Evolutionary conservation across 2,797 vertebrate species (phyloP), one percentile per base, ranked within the genome.

Genomic region (Tenualosa ilisha): DNA sequence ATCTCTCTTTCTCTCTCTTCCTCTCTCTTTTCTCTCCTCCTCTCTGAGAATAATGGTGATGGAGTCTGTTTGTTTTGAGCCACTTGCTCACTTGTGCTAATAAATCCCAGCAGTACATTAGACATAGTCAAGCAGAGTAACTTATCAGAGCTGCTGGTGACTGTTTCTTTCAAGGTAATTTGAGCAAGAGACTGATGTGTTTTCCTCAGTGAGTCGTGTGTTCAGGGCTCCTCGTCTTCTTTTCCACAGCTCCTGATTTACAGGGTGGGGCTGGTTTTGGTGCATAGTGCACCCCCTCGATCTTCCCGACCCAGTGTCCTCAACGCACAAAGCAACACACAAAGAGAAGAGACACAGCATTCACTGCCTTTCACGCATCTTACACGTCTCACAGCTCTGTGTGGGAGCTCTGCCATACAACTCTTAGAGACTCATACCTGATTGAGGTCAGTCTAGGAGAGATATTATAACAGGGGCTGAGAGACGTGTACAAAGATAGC

Each of bases 111-210:
- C 11, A 17, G 40, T 79, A 40, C 40, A 46, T 46, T 79, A 79
- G 46, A 79, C 37, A 79, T 79, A 79, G 37, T 79, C 72, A 43
- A 20, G 40, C 72, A 17, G 72, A 79, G 72, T 40, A 79, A 43
- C 72, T 79, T 79, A 79, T 79, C 72, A 79, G 72, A 17, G 22
- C 37, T 43, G 40, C 12, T 40, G 17, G 72, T 79, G 72, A 46
- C 72, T 79, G 22, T 79, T 15, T 79, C 37, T 79, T 79, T 79
- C 72, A 79, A 79, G 72, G 37, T 79, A 79, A 79, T 79, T 79
- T 79, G 72, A 79, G 37, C 40, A 46, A 17, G 40, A 79, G 72
- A 79, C 40, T 43, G 72, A 22, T 79, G 72, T 79, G 72, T 75
- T 79, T 79, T 13, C 6, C 37, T 46, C 37, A 4, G 13, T 37